These are phyloP conservation scores for Colossoma macropomum DNA, from an alignment of 2,113 vertebrate species.

Conservation along the genomic window DNA sequence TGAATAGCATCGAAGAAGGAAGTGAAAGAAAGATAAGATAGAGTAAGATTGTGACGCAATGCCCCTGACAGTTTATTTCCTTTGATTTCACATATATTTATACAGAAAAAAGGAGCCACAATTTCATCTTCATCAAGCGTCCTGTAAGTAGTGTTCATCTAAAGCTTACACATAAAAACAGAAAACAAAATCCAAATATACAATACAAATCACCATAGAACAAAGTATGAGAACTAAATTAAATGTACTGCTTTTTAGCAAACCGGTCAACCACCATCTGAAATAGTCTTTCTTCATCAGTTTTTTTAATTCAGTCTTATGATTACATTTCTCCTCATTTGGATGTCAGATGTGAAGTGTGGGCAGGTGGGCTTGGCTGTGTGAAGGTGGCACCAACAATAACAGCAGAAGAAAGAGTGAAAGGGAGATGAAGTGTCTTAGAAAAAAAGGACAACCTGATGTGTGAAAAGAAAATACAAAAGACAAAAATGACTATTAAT, in stretches of 20 bases:
- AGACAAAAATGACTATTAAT: not conserved
- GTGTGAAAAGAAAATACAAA: not conserved
- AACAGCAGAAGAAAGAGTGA: not conserved
- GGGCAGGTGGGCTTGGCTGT: not conserved
- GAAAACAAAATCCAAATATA: not conserved
- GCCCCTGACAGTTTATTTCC: not conserved
- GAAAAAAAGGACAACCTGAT: not conserved
- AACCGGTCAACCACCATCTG: not conserved
- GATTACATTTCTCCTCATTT: not conserved
- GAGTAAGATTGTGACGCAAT: not conserved
- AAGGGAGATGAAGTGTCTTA: not conserved
- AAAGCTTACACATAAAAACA: not conserved
- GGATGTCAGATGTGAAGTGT: not conserved
- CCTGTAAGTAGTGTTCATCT: not conserved
- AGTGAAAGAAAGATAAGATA: not conserved
- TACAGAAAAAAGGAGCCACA: not conserved
- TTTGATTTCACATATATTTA: not conserved
- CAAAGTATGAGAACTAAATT: not conserved
- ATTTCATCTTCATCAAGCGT: not conserved
- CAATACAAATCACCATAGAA: not conserved
- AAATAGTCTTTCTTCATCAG: not conserved
- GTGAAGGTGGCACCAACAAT: not conserved
- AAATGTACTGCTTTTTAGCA: not conserved
- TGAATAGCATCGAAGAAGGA: not conserved
- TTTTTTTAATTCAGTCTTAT: not conserved